Percentiles rank a stretch among this genome's conserved stretches.
Evolutionary conservation across 1,140 invertebrate species (phyloP).

Genomic region (Samia ricini): DNA sequence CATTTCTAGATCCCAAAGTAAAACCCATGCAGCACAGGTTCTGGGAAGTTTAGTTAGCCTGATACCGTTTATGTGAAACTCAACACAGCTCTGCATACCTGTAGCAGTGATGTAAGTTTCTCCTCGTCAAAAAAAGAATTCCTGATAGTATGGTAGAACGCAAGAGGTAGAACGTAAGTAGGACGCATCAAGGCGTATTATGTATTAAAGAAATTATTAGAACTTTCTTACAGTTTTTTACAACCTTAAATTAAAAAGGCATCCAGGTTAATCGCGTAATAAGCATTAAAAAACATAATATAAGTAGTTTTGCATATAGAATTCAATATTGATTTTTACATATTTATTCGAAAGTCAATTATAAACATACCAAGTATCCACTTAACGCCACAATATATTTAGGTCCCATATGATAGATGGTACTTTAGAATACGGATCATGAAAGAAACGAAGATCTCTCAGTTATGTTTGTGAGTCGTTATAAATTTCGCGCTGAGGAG

Average conservation of each 20-base stretch:
- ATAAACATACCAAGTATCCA: neutral
- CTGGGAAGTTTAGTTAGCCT: no score
- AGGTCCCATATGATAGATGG: neutral
- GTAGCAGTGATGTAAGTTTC: no score
- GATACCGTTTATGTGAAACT: no score
- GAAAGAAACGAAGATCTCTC: neutral
- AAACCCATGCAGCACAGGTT: no score
- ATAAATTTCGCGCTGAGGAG: neutral
- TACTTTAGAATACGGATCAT: neutral
- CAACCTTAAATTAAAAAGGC: neutral
- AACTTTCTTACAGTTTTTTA: neutral
- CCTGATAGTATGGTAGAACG: no score
- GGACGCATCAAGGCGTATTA: no score
- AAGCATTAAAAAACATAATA: neutral
- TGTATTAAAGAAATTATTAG: no score
- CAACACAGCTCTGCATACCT: no score
- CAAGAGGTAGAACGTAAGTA: no score
- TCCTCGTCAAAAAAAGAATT: no score
- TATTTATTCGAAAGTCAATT: constrained; percentile 1
- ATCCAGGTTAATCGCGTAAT: neutral
- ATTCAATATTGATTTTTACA: neutral
- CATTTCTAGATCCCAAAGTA: no score
- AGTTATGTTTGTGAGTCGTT: neutral
- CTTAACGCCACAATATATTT: neutral
- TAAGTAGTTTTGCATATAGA: no score